A percentile compares a stretch with the other conserved stretches of the same genome.
These are phyloP conservation scores for Zoanthus gigantus DNA, from an alignment of 92 coral and sea anemone genomes.

Conservation along the genomic window DNA sequence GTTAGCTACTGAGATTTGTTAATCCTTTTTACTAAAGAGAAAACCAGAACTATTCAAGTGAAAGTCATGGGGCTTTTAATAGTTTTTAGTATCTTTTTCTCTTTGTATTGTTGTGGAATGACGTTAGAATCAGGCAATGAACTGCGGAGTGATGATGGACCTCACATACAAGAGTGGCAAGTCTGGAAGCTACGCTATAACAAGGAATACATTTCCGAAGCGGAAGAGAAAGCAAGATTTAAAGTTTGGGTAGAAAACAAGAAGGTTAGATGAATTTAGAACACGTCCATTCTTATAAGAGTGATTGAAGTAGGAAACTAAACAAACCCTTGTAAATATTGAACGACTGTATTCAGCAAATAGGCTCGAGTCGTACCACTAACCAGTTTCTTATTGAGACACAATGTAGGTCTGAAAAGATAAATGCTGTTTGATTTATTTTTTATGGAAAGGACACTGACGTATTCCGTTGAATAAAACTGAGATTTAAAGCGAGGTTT, in stretches of 20 bases:
- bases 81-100: neutral
- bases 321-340: too few species aligned
- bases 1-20: too few species aligned
- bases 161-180: slow-evolving; percentile 68
- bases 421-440: too few species aligned
- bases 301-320: too few species aligned
- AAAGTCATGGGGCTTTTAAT: neutral
- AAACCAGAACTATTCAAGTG: neutral
- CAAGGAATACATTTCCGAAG: slow-evolving; percentile 70
- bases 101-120: neutral
- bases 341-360: neutral
- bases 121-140: neutral
- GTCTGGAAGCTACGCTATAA: slow-evolving; percentile 82
- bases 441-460: too few species aligned
- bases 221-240: slow-evolving; percentile 76
- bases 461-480: too few species aligned
- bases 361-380: too few species aligned
- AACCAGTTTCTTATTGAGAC: too few species aligned
- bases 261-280: slow-evolving; percentile 61
- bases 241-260: slow-evolving; percentile 87
- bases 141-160: slow-evolving; percentile 45
- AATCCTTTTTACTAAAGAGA: neutral
- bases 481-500: too few species aligned
- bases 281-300: neutral
- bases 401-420: too few species aligned